Percentiles rank a stretch among this genome's conserved stretches.
phyloP scores from a whole-genome alignment of 2,797 vertebrate genomes.

The Diglossa cyanea region DNA sequence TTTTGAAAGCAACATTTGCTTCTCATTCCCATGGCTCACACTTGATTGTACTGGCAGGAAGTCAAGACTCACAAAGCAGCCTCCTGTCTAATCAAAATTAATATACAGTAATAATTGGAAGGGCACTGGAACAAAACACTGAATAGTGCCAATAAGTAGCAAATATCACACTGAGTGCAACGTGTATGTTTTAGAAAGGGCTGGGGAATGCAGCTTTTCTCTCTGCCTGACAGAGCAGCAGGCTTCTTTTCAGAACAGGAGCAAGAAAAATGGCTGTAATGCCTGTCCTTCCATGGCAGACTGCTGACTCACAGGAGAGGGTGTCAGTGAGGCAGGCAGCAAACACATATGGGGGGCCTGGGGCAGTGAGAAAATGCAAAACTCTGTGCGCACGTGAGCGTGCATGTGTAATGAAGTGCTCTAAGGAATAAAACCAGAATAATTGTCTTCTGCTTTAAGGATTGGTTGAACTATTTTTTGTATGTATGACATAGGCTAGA shows the following conservation, averaged over 20 bases:
- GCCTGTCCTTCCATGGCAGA: not conserved
- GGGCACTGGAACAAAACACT: constrained; percentile 54
- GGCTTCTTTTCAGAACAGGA: not conserved
- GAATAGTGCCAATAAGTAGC: constrained; percentile 49
- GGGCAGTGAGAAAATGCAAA: not conserved
- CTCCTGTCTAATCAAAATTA: constrained; percentile 77
- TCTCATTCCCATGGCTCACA: constrained; percentile 65
- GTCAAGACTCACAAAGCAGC: constrained; percentile 71
- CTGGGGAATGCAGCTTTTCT: constrained; percentile 1
- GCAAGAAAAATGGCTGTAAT: not conserved
- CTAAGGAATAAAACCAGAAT: not conserved
- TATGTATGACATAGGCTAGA: fast-evolving
- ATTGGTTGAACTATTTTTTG: not conserved
- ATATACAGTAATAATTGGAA: constrained; percentile 74
- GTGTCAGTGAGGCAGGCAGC: not conserved
- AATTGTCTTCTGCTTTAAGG: not conserved
- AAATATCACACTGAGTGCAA: constrained; percentile 48
- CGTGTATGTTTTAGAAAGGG: not conserved
- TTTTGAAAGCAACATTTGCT: constrained; percentile 73
- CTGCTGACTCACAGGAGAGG: not conserved
- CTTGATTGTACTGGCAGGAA: constrained; percentile 74
- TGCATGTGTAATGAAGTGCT: not conserved
- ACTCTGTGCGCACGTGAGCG: fast-evolving
- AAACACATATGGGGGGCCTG: not conserved
- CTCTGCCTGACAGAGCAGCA: not conserved